A percentile compares a stretch with the other conserved stretches of the same genome.
Evolutionary conservation across 2,113 vertebrate species (phyloP).

Genomic region (Myotis lucifugus): DNA sequence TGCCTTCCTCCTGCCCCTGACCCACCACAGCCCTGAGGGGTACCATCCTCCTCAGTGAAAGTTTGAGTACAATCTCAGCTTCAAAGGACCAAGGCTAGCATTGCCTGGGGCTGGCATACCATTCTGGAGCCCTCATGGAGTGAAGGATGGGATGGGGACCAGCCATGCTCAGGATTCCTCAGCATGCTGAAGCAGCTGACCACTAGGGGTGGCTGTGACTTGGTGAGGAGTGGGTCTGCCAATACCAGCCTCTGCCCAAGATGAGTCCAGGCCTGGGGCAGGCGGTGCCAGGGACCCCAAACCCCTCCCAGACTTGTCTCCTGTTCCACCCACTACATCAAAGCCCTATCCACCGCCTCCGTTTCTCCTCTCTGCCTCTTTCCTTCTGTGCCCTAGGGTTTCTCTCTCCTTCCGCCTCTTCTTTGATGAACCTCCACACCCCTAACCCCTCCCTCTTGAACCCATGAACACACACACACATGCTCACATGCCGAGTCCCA

Average conservation of each 20-base stretch:
- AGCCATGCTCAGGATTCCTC: neutral
- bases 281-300: neutral
- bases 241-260: neutral
- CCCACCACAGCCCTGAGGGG: neutral
- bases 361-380: neutral
- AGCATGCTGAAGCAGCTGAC: too few species aligned
- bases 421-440: neutral
- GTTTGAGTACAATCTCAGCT: constrained; percentile 82
- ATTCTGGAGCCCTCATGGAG: constrained; percentile 80
- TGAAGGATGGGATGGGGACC: constrained; percentile 43
- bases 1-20: constrained; percentile 40
- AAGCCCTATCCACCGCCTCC: neutral
- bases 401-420: neutral
- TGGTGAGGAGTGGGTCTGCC: neutral
- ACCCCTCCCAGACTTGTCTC: neutral
- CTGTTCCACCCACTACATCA: neutral
- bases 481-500: neutral
- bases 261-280: neutral
- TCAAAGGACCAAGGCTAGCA: constrained; percentile 77
- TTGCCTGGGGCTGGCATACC: constrained; percentile 62
- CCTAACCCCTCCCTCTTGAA: neutral
- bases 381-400: neutral
- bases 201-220: neutral
- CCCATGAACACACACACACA: neutral
- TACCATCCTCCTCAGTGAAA: constrained; percentile 8